A percentile compares a stretch with the other conserved stretches of the same genome.
Conservation (phyloP, 2,888 invertebrate genomes). For the Limulus polyphemus region DNA sequence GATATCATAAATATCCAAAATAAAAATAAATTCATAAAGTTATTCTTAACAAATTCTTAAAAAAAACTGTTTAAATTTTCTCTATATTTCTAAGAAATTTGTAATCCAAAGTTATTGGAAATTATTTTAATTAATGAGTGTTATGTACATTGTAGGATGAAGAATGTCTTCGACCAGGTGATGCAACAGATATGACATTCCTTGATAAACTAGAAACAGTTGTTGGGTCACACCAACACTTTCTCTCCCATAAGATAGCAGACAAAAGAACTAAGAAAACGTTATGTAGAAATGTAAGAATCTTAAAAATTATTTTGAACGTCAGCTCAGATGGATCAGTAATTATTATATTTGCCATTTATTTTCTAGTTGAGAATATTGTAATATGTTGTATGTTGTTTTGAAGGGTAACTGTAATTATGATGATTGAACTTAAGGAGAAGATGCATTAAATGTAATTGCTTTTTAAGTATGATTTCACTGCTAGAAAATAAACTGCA, state of each 20-base stretch:
- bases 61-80: background rate
- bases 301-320: background rate
- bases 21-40: no score
- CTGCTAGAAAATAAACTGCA: no score
- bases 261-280: slow-evolving; percentile 61
- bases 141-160: slow-evolving; percentile 48
- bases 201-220: slow-evolving; percentile 63
- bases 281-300: slow-evolving; percentile 62
- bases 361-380: no score
- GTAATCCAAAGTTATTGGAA: background rate
- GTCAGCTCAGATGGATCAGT: no score
- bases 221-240: slow-evolving; percentile 63
- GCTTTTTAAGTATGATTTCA: no score
- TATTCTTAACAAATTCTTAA: no score
- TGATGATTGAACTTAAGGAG: no score
- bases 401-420: no score
- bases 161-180: slow-evolving; percentile 81
- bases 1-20: no score
- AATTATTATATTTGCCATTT: no score
- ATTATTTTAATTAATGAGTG: slow-evolving; percentile 2
- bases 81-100: slow-evolving; percentile 1
- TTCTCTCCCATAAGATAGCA: slow-evolving; percentile 65
- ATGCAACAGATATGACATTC: slow-evolving; percentile 66
- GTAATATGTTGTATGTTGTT: no score
- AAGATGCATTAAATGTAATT: no score